phyloP scores from a whole-genome alignment of 2,113 vertebrate species.

The Phycodurus eques region DNA sequence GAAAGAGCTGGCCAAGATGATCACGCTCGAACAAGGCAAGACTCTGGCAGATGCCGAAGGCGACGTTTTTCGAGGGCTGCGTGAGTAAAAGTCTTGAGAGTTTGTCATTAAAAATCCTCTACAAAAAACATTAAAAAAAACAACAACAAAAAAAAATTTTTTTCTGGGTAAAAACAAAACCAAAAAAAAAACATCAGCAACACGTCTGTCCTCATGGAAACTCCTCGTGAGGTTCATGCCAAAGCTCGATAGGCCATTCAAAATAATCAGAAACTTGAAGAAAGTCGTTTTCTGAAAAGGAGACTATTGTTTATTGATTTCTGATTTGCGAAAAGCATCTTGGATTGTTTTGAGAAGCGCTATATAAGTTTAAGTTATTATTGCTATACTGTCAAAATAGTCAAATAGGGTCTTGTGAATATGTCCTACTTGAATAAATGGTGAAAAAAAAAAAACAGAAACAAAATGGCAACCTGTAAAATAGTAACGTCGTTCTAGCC shows the following conservation, averaged over 20 bases:
- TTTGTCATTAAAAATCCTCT: neutral
- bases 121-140: no score
- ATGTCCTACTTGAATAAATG: neutral
- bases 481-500: neutral
- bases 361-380: no score
- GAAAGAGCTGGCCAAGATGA: constrained; percentile 92
- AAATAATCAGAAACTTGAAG: neutral
- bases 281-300: no score
- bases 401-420: neutral
- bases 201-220: neutral
- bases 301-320: no score
- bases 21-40: constrained; percentile 96
- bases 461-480: no score
- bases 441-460: neutral
- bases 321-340: no score
- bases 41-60: constrained; percentile 96
- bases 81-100: constrained; percentile 75
- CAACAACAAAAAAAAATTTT: no score
- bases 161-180: neutral
- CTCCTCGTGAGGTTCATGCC: neutral
- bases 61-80: constrained; percentile 95
- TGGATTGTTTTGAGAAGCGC: neutral
- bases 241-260: neutral
- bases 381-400: neutral
- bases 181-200: neutral